Evolutionary conservation across 2,797 vertebrate species (phyloP).

Genomic region (Etheostoma nigrum): DNA sequence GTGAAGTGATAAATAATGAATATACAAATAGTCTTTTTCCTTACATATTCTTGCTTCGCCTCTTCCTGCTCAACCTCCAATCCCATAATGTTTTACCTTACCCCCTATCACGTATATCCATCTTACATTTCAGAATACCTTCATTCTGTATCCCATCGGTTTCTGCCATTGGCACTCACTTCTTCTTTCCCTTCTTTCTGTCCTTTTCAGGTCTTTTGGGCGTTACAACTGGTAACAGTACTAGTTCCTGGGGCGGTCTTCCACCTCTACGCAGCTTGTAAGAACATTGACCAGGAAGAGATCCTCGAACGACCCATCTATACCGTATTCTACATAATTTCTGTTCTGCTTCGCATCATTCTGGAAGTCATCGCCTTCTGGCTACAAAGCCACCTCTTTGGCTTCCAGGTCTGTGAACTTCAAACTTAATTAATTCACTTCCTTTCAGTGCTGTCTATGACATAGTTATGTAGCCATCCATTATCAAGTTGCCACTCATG

Average conservation of each 20-base stretch:
- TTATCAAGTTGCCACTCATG: not conserved
- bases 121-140: not conserved
- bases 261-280: slow-evolving; percentile 90
- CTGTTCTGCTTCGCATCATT: slow-evolving; percentile 89
- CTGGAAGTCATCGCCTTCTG: slow-evolving; percentile 91
- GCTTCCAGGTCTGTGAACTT: slow-evolving; percentile 83
- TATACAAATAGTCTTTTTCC: not conserved
- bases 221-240: slow-evolving; percentile 89
- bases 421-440: too few species aligned
- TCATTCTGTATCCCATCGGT: not conserved
- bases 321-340: slow-evolving; percentile 89
- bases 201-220: slow-evolving; percentile 88
- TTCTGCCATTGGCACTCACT: not conserved
- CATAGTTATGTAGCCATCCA: not conserved
- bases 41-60: not conserved
- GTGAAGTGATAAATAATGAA: slow-evolving; percentile 12
- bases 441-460: not conserved
- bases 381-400: slow-evolving; percentile 92
- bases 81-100: not conserved
- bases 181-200: not conserved
- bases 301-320: slow-evolving; percentile 88
- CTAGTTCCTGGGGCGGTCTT: slow-evolving; percentile 90
- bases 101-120: too few species aligned
- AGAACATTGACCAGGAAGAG: slow-evolving; percentile 91
- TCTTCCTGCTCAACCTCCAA: not conserved